Conservation (phyloP, 1,140 invertebrate genomes). For the Melitaea cinxia region DNA sequence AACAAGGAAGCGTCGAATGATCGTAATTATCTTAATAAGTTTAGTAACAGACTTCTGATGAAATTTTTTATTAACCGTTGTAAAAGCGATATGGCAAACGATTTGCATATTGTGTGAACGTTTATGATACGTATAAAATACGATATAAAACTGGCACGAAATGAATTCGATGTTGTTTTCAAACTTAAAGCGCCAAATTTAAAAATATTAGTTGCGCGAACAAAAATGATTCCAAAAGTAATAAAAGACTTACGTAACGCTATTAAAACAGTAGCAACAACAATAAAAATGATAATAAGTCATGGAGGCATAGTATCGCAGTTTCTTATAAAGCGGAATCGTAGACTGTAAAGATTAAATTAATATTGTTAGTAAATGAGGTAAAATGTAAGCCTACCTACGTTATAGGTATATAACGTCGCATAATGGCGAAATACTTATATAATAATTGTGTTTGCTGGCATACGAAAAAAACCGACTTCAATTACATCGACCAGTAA, state of each 20-base stretch:
- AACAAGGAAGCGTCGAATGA: neutral
- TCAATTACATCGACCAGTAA: too few relatives aligned
- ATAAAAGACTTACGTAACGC: neutral
- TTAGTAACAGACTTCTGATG: neutral
- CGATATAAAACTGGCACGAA: neutral
- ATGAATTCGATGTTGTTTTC: neutral
- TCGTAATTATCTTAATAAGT: neutral
- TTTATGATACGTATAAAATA: slow-evolving; percentile 2
- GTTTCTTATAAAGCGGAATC: slow-evolving; percentile 7
- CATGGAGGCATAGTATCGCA: neutral
- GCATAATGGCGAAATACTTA: neutral
- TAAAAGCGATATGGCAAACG: neutral
- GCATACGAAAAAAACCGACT: too few relatives aligned
- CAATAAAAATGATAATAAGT: neutral
- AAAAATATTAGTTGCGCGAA: neutral
- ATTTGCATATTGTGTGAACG: slow-evolving; percentile 13
- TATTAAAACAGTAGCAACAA: neutral
- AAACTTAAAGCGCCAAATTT: neutral
- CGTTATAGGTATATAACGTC: too few relatives aligned
- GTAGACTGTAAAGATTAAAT: slow-evolving; percentile 13
- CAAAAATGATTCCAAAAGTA: neutral
- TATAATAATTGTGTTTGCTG: too few relatives aligned
- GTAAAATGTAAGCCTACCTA: neutral
- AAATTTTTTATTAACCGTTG: neutral
- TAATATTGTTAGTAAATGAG: slow-evolving; percentile 3